phyloP scores from a whole-genome alignment of 2,888 invertebrate genomes.

The Elegia similella region DNA sequence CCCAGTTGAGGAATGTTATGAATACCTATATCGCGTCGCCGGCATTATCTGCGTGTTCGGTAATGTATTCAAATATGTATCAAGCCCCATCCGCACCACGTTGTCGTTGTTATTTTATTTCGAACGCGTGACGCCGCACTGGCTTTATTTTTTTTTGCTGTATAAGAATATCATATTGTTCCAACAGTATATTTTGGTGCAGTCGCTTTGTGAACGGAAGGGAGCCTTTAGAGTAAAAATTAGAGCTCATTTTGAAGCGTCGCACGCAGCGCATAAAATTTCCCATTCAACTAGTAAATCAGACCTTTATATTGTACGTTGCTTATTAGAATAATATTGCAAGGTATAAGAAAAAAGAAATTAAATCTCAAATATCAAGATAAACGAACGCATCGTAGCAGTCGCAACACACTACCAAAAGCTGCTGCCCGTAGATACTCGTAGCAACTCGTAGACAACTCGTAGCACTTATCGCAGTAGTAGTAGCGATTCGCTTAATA shows the following conservation, averaged over 20 bases:
- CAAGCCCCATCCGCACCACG: slow-evolving; percentile 74
- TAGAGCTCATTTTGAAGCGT: neutral
- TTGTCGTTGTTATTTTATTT: slow-evolving; percentile 79
- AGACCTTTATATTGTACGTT: no score
- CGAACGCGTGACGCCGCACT: slow-evolving; percentile 70
- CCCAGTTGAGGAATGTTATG: slow-evolving; percentile 66
- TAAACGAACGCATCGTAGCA: no score
- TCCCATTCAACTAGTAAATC: no score
- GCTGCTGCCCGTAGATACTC: no score
- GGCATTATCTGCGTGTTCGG: slow-evolving; percentile 75
- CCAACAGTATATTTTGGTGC: slow-evolving; percentile 38
- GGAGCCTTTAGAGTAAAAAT: neutral
- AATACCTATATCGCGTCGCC: slow-evolving; percentile 71
- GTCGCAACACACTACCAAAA: no score
- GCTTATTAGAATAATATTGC: no score
- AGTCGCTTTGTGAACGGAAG: slow-evolving; percentile 20
- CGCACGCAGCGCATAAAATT: no score
- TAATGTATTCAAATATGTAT: slow-evolving; percentile 82
- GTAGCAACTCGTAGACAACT: no score
- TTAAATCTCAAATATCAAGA: no score
- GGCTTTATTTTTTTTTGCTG: slow-evolving; percentile 66
- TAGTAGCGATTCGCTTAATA: no score
- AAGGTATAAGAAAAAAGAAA: no score
- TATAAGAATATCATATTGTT: slow-evolving; percentile 57
- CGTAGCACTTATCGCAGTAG: no score